Evolutionary conservation across 2,797 vertebrate species (phyloP), one percentile per base, ranked within the genome.

Genomic region (Nannoperca obscura): DNA sequence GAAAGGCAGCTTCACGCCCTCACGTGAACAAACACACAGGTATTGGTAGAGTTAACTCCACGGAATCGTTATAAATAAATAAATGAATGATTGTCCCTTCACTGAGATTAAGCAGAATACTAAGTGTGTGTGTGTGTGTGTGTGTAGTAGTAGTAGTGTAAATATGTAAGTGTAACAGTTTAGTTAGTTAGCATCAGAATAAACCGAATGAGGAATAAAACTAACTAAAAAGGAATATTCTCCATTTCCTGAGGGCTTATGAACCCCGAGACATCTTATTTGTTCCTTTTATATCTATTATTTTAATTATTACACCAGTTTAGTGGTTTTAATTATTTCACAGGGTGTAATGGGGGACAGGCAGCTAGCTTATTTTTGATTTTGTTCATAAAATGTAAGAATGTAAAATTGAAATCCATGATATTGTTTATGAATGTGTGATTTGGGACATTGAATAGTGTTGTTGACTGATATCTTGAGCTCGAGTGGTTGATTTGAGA

Each of bases 21-120:
- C 72, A 70, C 70, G 74, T 53, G 19, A 19, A 85, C 27, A 34
- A 80, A 75, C 17, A 72, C 38, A 84, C 80, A 80, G 8, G 59
- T 68, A 67, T 64, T 67, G 50, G 82, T 76, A 64, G 80, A 88
- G 78, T 46, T 2, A 44, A 76, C 53, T 66, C 69, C 69, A 74
- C 72, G 13, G 67, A 86, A 61, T 47, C 74, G 38, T 74, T 58
- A 73, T 27, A 77, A 86, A 88, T 78, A 82, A 76, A 86, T 86
- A 85, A 71, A 40, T 78, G 52, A 49, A 57, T 42, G 81, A 49
- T 15, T 0, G 2, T 75, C 53, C 80, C 72, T 83, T 85, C 72
- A 81, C 68, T 85, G 73, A 89, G 78, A 80, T 78, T 50, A 17
- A 61, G 32, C 57, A 81, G 63, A 82, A 83, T 20, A 83, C 68